phyloP scores from a whole-genome alignment of 2,888 invertebrate species.

The Brenthis ino region DNA sequence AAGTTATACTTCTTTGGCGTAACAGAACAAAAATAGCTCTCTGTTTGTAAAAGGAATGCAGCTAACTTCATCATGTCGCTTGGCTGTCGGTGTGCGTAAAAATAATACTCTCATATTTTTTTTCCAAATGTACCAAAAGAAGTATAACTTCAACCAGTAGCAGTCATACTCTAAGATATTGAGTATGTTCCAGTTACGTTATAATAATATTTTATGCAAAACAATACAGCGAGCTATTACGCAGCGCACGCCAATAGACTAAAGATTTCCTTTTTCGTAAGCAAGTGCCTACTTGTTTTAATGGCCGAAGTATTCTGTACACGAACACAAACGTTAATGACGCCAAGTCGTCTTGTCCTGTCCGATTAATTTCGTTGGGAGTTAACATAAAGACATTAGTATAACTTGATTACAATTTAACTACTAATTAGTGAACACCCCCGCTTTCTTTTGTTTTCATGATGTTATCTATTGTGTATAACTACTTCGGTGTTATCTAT shows the following conservation, averaged over 20 bases:
- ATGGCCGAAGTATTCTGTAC: conserved; percentile 22
- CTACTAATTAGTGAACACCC: conserved; percentile 5
- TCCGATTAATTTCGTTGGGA: conserved; percentile 5
- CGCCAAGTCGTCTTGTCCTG: conserved; percentile 19
- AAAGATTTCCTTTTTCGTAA: conserved; percentile 27
- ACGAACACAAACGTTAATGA: conserved; percentile 16
- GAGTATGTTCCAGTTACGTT: background rate
- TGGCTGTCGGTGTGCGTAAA: too few species aligned
- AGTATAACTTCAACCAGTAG: background rate
- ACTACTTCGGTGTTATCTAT: background rate
- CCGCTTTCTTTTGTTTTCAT: conserved; percentile 3
- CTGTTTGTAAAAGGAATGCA: too few species aligned
- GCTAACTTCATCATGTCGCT: too few species aligned
- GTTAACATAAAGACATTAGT: background rate
- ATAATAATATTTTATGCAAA: conserved; percentile 17
- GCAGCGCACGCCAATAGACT: conserved; percentile 23
- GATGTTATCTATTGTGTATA: background rate
- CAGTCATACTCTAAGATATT: background rate
- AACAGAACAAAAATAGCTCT: too few species aligned
- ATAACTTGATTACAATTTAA: conserved; percentile 6
- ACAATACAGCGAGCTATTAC: conserved; percentile 22
- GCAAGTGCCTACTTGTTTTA: conserved; percentile 10
- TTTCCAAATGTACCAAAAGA: too few species aligned
- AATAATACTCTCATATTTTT: too few species aligned
- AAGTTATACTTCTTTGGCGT: too few species aligned